These are phyloP conservation scores for Cheilosia scutellata DNA, from an alignment of 2,888 invertebrate species.

Conservation along the genomic window DNA sequence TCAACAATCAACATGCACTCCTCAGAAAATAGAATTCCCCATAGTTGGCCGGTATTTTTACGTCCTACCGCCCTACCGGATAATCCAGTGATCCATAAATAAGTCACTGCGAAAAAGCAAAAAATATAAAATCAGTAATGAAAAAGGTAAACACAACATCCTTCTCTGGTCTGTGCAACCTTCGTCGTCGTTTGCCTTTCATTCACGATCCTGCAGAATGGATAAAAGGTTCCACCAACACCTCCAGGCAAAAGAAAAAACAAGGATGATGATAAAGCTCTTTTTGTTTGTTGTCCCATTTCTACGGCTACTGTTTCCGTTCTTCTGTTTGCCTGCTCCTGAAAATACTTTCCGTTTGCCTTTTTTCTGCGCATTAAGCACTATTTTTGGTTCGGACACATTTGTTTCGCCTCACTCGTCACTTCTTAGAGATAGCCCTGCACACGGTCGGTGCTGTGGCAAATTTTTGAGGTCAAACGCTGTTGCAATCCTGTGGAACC, in stretches of 20 bases:
- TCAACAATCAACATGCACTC: too few species aligned
- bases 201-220: slow-evolving; percentile 47
- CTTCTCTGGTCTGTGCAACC: not conserved
- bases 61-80: not conserved
- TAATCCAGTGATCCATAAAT: slow-evolving; percentile 12
- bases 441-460: slow-evolving; percentile 22
- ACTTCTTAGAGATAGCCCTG: slow-evolving; percentile 42
- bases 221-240: slow-evolving; percentile 26
- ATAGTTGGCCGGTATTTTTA: not conserved
- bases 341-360: slow-evolving; percentile 30
- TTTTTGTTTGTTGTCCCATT: slow-evolving; percentile 56
- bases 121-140: slow-evolving; percentile 27
- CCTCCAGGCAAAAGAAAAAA: slow-evolving; percentile 25
- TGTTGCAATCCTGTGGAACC: slow-evolving; percentile 35
- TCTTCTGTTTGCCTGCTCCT: slow-evolving; percentile 14
- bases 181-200: slow-evolving; percentile 14
- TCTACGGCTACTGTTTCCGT: slow-evolving; percentile 16
- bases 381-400: slow-evolving; percentile 53
- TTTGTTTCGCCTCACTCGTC: slow-evolving; percentile 45
- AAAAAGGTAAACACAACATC: slow-evolving; percentile 25
- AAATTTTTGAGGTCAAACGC: slow-evolving; percentile 48
- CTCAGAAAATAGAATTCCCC: not conserved
- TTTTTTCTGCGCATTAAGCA: slow-evolving; percentile 54
- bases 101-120: not conserved
- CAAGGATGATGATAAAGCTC: slow-evolving; percentile 26